Base-by-base conservation (phyloP, 2,888 invertebrate species). In the Microchrysa polita region DNA sequence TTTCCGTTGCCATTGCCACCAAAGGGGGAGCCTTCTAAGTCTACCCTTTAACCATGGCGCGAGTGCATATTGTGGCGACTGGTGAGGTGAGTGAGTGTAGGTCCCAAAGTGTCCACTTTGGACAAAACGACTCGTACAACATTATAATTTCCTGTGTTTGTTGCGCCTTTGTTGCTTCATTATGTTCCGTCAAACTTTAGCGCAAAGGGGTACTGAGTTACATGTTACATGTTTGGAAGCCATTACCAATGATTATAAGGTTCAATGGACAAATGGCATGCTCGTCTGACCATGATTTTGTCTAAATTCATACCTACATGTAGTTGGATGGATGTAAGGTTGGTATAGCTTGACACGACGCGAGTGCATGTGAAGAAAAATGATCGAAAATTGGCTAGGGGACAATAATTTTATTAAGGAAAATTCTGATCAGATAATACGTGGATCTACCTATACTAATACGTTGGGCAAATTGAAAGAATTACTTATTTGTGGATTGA, bases 211-310 rank as follows among this genome's bases (percentile, higher is more conserved):
- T n/a, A n/a, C n/a, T n/a, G n/a, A n/a, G 42, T 16, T 63, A n/a
- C 16, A 42, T n/a, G 40, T 63, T 63, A 63, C 61, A 40, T 63
- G 61, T 63, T n/a, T 40, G 18, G 61, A 63, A 63, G 40, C 10
- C 61, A 63, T 63, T 63, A 63, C 34, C 27, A 48, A 48, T 12
- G 2, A 48, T 48, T 48, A 48, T 10, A 63, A 63, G 42, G 61
- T 40, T 42, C 61, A 40, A 16, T 63, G 61, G 61, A 42, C 42
- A 16, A 16, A 27, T n/a, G 61, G 34, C 34, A 27, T 5, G 7
- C 53, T 7, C 7, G 27, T 34, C 27, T 34, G 27, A 34, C 27
- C 27, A 34, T 34, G 27, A 34, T 34, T 34, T 34, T 34, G 27
- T 34, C 27, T 34, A 34, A n/a, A n/a, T n/a, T n/a, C n/a, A n/a